Evolutionary conservation across 2,113 vertebrate species (phyloP), one percentile per base, ranked within the genome.

Genomic region (Ciconia maguari): DNA sequence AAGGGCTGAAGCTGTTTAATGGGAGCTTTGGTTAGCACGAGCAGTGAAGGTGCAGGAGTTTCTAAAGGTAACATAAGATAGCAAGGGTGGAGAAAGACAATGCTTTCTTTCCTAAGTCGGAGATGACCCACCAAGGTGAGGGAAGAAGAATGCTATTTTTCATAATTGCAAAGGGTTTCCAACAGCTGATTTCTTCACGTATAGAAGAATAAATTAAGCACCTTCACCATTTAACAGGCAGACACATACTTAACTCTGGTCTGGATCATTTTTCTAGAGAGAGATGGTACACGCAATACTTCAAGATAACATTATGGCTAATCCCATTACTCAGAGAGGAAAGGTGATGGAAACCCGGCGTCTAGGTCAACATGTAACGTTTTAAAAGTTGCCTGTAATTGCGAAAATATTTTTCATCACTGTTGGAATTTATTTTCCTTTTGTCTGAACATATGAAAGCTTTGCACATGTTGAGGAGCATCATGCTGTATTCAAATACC

Each of bases 21-120:
- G 4, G 36, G 19, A 44, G 72, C 77, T 60, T 52, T 77, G 84
- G 30, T 62, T 8, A 18, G 7, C 5, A 10, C 1, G 29, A 52
- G 60, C 30, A 38, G 32, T 4, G 20, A 17, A 19, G 0, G 6
- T 18, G 55, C 49, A 60, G 13, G n/a, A 41, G 38, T 13, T 65
- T 17, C 38, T n/a, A 22, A n/a, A 44, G 17, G 41, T 34, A 26
- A 49, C 2, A 0, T 2, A 19, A 66, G 81, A 17, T 2, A 27
- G 3, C 7, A 22, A 38, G 32, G 34, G 16, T 29, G 64, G 54
- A 38, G 54, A 72, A 82, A 36, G 52, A 57, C 16, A 38, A 9
- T 6, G 36, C n/a, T 57, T 71, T 2, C 25, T 38, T 58, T 55
- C 21, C 0, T 6, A 34, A 12, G 17, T 38, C 0, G 0, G 64